Evolutionary conservation across 2,888 invertebrate genomes (phyloP).

Genomic region (Apotomis capreana): DNA sequence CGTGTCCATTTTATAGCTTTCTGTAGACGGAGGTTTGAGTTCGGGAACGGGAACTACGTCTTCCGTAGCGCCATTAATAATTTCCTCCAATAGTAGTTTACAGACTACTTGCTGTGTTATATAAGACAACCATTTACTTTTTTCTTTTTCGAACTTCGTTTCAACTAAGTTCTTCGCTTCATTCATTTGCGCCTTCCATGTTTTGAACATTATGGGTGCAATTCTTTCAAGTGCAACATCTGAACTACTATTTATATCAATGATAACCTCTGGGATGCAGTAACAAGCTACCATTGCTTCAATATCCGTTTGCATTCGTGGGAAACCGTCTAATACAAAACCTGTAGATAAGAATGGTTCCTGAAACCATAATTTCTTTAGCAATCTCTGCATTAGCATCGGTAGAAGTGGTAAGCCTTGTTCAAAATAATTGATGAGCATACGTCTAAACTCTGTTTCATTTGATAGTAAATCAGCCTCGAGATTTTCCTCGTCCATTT

Average conservation of each 20-base stretch:
- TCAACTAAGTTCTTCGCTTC: conserved; percentile 63
- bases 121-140: conserved; percentile 59
- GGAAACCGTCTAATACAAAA: conserved; percentile 85
- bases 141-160: conserved; percentile 54
- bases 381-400: conserved; percentile 68
- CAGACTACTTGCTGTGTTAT: conserved; percentile 62
- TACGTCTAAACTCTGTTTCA: conserved; percentile 66
- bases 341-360: conserved; percentile 77
- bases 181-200: conserved; percentile 70
- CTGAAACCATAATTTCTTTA: conserved; percentile 80
- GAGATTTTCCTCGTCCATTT: conserved; percentile 67
- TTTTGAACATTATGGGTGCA: conserved; percentile 60
- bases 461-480: conserved; percentile 63
- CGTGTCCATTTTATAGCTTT: conserved; percentile 77
- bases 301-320: conserved; percentile 80
- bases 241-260: conserved; percentile 73
- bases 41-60: conserved; percentile 44
- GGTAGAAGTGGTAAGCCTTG: conserved; percentile 74
- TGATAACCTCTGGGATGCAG: conserved; percentile 83
- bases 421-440: conserved; percentile 78
- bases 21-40: conserved; percentile 48
- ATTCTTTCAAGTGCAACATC: conserved; percentile 65
- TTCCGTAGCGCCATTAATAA: conserved; percentile 54
- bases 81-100: conserved; percentile 64
- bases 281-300: conserved; percentile 76